These are phyloP conservation scores for Eulacestoma nigropectus DNA, from an alignment of 2,113 vertebrate genomes.

Conservation along the genomic window DNA sequence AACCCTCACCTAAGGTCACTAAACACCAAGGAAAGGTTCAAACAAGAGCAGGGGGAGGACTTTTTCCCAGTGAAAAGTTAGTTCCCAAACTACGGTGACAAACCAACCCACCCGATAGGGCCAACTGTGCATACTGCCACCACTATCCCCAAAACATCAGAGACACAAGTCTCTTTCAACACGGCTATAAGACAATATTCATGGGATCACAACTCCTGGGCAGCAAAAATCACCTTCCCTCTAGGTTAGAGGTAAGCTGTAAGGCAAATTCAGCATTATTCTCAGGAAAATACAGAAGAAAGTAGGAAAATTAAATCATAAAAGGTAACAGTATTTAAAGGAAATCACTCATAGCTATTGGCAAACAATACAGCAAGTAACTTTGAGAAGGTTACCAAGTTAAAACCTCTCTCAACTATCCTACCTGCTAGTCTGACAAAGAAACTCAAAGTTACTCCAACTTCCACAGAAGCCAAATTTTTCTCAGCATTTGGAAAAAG, in stretches of 20 bases:
- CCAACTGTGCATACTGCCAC: background rate
- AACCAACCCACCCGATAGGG: background rate
- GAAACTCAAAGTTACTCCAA: background rate
- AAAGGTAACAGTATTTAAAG: background rate
- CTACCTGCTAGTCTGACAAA: background rate
- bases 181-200: background rate
- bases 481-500: background rate
- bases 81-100: background rate
- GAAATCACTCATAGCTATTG: background rate
- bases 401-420: background rate
- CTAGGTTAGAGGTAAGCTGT: background rate
- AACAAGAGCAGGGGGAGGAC: background rate
- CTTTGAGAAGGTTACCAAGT: background rate
- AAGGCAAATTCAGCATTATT: background rate
- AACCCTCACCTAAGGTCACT: background rate
- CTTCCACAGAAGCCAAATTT: background rate
- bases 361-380: background rate
- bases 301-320: background rate
- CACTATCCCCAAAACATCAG: background rate
- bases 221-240: background rate
- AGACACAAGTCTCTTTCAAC: background rate
- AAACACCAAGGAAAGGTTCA: background rate
- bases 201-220: background rate
- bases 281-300: background rate
- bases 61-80: background rate